phyloP scores from a whole-genome alignment of 2,113 vertebrate genomes.

The Sylvietta virens region DNA sequence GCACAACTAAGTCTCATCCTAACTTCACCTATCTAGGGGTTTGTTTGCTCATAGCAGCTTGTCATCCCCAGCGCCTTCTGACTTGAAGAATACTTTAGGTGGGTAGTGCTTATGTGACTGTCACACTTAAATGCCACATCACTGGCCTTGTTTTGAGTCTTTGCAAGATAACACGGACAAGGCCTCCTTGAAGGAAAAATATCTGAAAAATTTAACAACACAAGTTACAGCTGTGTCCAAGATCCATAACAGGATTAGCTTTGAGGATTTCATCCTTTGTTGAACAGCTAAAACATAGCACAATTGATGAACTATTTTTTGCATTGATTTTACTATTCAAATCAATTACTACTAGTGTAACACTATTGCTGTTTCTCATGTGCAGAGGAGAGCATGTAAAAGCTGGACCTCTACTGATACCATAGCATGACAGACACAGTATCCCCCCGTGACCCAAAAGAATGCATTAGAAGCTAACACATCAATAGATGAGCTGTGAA shows the following conservation, averaged over 20 bases:
- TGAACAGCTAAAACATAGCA: not conserved
- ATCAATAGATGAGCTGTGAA: not conserved
- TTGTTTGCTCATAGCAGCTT: not conserved
- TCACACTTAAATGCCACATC: not conserved
- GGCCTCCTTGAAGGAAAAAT: not conserved
- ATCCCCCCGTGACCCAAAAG: not conserved
- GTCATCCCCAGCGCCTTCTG: not conserved
- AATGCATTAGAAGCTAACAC: not conserved
- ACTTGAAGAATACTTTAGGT: not conserved
- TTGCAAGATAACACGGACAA: not conserved
- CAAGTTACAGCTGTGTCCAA: not conserved
- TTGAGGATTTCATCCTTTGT: not conserved
- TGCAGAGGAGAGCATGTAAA: rapidly evolving
- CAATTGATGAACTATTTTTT: not conserved
- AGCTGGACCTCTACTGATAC: not conserved
- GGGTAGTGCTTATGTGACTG: not conserved
- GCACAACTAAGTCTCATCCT: not conserved
- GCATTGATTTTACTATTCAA: not conserved
- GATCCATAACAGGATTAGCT: not conserved
- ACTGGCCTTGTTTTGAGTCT: not conserved
- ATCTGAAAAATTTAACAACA: not conserved
- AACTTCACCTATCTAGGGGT: not conserved
- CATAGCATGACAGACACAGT: not conserved
- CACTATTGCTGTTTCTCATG: not conserved
- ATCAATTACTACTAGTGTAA: not conserved